Evolutionary conservation across 2,888 invertebrate species (phyloP).

Genomic region (Pandemis cinnamomeana): DNA sequence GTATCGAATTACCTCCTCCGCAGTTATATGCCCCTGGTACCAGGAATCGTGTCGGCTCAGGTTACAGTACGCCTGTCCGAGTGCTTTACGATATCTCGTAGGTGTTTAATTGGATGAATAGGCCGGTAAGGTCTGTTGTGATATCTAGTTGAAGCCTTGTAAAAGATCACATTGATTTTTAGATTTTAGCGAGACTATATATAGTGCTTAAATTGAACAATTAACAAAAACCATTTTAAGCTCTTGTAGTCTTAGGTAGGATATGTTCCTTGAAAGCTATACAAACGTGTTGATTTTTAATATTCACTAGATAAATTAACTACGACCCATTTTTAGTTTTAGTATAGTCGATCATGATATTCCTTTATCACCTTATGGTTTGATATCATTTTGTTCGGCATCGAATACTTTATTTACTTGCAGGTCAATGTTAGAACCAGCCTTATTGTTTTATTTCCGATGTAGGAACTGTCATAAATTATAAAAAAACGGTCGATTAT

Average conservation of each 20-base stretch:
- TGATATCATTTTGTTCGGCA: no score
- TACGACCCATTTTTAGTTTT: no score
- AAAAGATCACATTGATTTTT: background rate
- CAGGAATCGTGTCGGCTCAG: conserved; percentile 12
- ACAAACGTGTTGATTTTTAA: no score
- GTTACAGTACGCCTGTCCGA: conserved; percentile 22
- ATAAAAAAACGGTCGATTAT: no score
- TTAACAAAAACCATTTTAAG: background rate
- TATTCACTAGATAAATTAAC: background rate
- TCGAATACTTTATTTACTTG: no score
- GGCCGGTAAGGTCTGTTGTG: background rate
- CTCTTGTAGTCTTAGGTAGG: no score
- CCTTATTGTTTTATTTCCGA: no score
- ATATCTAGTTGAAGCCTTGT: background rate
- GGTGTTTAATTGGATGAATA: conserved; percentile 13
- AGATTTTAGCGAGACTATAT: background rate
- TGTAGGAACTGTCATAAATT: no score
- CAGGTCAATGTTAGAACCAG: no score
- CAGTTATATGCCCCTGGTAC: conserved; percentile 9
- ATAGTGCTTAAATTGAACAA: background rate
- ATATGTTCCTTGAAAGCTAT: no score
- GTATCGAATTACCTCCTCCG: conserved; percentile 53
- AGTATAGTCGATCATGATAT: no score
- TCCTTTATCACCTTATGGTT: no score
- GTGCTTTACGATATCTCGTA: conserved; percentile 22